These are phyloP conservation scores for Frieseomelitta varia DNA, from an alignment of 1,140 invertebrate genomes.

Conservation along the genomic window DNA sequence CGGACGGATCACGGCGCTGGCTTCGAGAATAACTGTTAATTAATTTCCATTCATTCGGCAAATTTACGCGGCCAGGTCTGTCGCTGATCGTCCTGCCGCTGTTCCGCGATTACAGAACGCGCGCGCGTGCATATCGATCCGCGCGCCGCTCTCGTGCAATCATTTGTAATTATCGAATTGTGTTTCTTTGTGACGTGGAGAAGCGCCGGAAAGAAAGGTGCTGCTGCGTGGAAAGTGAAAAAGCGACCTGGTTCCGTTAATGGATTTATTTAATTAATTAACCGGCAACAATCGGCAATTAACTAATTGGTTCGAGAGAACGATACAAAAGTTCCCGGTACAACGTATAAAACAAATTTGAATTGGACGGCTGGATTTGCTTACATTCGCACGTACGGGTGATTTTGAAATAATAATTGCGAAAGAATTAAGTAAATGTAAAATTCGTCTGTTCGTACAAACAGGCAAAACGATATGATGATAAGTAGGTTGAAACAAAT, in stretches of 20 bases:
- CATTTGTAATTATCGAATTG: not conserved
- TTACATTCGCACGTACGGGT: too few relatives aligned
- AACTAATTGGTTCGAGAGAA: not conserved
- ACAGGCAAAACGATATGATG: too few relatives aligned
- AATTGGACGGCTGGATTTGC: not conserved
- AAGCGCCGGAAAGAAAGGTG: not conserved
- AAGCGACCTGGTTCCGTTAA: not conserved
- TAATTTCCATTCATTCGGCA: slow-evolving; percentile 43
- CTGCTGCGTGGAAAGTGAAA: not conserved
- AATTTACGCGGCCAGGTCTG: slow-evolving; percentile 11
- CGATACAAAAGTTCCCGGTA: too few relatives aligned
- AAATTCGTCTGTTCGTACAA: too few relatives aligned
- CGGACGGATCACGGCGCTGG: not conserved
- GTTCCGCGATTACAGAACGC: not conserved
- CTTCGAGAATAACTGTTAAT: slow-evolving; percentile 51
- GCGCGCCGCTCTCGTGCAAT: too few relatives aligned
- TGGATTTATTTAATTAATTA: not conserved
- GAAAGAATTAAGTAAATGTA: too few relatives aligned
- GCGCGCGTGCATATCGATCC: not conserved
- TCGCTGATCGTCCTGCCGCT: not conserved
- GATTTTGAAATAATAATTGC: too few relatives aligned
- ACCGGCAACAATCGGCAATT: not conserved
- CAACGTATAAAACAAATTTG: not conserved
- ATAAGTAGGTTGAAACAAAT: not conserved
- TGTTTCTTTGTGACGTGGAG: not conserved